Evolutionary conservation across 1,140 invertebrate species (phyloP).

Genomic region (Littorina saxatilis): DNA sequence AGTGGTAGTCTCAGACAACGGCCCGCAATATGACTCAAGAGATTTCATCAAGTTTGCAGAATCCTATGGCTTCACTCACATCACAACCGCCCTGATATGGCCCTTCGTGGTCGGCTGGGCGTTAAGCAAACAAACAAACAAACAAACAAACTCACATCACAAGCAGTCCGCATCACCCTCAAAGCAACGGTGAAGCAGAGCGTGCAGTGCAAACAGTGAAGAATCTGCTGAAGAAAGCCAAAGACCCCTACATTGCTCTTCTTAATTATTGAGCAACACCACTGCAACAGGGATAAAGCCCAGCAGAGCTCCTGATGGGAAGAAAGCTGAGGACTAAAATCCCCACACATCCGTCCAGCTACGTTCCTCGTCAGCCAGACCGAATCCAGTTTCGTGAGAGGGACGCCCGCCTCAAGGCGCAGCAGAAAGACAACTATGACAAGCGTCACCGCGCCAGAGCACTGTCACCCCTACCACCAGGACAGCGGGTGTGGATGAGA

Average conservation of each 20-base stretch:
- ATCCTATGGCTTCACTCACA: neutral
- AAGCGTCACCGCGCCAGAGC: neutral
- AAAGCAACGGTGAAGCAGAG: conserved; percentile 43
- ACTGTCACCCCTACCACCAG: neutral
- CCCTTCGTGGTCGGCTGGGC: too few relatives aligned
- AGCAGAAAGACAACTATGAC: neutral
- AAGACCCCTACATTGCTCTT: conserved; percentile 46
- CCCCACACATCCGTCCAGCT: neutral
- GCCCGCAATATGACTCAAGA: conserved; percentile 50
- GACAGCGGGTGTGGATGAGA: conserved; percentile 1
- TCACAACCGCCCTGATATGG: too few relatives aligned
- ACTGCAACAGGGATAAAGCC: conserved; percentile 37
- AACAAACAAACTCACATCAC: conserved; percentile 25
- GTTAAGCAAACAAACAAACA: too few relatives aligned
- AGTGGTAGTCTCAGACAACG: conserved; percentile 53
- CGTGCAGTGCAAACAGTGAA: conserved; percentile 55
- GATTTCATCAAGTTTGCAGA: conserved; percentile 10
- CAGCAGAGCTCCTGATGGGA: conserved; percentile 49
- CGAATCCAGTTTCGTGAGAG: too few relatives aligned
- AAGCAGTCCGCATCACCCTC: conserved; percentile 10
- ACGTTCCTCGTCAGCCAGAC: conserved; percentile 11
- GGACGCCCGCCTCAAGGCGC: neutral
- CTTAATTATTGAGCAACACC: conserved; percentile 41
- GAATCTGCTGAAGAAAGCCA: conserved; percentile 35
- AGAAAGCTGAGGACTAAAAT: conserved; percentile 40